These are phyloP conservation scores for Scotopteryx bipunctaria DNA, from an alignment of 2,888 invertebrate species.

Conservation along the genomic window DNA sequence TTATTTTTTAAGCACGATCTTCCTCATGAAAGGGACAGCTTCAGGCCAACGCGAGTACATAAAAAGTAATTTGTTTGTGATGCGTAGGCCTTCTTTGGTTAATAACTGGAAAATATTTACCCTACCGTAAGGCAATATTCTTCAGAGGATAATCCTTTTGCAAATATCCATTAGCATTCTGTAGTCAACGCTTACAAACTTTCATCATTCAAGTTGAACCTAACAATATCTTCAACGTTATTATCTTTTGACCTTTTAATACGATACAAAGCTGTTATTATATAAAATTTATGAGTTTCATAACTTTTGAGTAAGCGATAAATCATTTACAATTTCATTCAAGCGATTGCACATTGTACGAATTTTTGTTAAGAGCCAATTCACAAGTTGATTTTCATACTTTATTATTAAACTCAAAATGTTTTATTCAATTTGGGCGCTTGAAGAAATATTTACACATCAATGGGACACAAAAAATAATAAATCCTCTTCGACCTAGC, in stretches of 20 bases:
- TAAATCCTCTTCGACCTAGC: no score
- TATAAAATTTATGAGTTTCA: conserved; percentile 15
- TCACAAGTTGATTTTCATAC: conserved; percentile 6
- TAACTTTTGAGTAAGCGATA: conserved; percentile 5
- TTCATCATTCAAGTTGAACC: conserved; percentile 2
- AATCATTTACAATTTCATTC: conserved; percentile 20
- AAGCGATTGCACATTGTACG: neutral
- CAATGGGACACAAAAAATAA: neutral
- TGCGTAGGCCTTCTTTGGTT: conserved; percentile 10
- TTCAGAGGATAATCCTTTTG: conserved; percentile 30
- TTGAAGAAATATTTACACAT: neutral
- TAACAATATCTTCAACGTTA: conserved; percentile 4
- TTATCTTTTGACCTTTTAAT: conserved; percentile 4
- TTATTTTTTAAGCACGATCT: no score
- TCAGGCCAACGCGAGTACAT: neutral
- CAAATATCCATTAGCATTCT: conserved; percentile 38
- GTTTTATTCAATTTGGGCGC: conserved; percentile 7
- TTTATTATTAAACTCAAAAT: neutral
- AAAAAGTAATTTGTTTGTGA: neutral
- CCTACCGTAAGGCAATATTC: conserved; percentile 26
- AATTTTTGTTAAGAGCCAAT: neutral
- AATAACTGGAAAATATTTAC: conserved; percentile 26
- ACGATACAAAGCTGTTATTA: conserved; percentile 9
- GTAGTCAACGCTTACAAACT: conserved; percentile 7
- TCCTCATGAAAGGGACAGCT: neutral